Conservation (phyloP, 2,113 vertebrate species). For the Vimba vimba region DNA sequence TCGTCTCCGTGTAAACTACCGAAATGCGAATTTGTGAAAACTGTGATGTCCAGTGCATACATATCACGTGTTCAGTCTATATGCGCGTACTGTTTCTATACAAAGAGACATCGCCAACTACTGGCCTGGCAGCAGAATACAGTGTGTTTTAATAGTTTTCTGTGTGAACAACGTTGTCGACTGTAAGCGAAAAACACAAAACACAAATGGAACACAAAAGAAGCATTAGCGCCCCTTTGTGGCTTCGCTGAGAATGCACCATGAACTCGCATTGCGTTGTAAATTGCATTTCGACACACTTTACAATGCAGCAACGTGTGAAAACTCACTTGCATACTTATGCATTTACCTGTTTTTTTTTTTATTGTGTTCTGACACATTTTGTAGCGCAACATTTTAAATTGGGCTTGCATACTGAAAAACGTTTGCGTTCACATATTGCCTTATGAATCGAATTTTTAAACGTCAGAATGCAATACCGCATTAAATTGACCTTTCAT, state of each 20-base stretch:
- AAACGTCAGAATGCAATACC: background rate
- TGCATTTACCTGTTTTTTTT: background rate
- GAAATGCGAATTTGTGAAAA: too few species aligned
- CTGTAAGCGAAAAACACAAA: too few species aligned
- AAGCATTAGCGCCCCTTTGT: background rate
- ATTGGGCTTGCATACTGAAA: background rate
- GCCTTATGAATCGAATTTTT: background rate
- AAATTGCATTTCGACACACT: background rate
- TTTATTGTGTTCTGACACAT: background rate
- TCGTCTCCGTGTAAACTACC: too few species aligned
- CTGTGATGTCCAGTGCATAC: too few species aligned
- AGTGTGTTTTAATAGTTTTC: too few species aligned
- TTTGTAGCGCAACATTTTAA: background rate
- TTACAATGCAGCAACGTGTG: background rate
- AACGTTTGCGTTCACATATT: background rate
- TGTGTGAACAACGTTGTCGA: too few species aligned
- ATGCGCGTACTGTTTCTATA: too few species aligned
- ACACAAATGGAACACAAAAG: background rate
- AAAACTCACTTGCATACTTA: background rate
- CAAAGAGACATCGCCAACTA: too few species aligned
- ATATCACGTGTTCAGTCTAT: too few species aligned
- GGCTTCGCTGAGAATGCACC: background rate
- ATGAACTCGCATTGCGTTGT: background rate
- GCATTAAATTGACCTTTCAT: background rate
- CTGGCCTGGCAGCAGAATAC: too few species aligned